A percentile compares a stretch with the other conserved stretches of the same genome.
phyloP scores from a whole-genome alignment of 1,140 invertebrate species.

The Sarcophaga peregrina region DNA sequence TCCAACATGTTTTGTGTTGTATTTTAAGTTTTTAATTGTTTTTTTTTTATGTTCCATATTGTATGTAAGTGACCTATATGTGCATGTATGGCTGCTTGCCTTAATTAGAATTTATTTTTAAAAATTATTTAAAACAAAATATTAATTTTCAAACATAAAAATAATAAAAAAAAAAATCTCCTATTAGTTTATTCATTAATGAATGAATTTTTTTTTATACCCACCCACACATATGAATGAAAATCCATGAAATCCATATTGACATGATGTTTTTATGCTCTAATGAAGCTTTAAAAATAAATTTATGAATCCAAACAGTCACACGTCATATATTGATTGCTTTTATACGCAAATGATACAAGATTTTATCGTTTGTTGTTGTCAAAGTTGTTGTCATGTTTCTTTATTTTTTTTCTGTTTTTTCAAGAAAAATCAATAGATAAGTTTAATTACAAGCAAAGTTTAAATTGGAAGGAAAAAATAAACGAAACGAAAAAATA shows the following conservation, averaged over 20 bases:
- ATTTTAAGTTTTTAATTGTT: not conserved
- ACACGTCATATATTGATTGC: conserved; percentile 31
- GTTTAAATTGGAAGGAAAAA: too few relatives aligned
- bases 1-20: not conserved
- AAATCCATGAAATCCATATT: not conserved
- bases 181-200: too few relatives aligned
- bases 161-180: too few relatives aligned
- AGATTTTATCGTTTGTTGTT: too few relatives aligned
- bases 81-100: not conserved
- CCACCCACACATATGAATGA: not conserved
- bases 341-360: not conserved
- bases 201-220: too few relatives aligned
- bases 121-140: too few relatives aligned
- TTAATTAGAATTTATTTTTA: too few relatives aligned
- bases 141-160: too few relatives aligned
- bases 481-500: too few relatives aligned
- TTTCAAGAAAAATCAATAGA: not conserved
- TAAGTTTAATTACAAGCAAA: not conserved
- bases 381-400: not conserved
- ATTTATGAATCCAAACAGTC: not conserved
- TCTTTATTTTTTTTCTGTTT: not conserved
- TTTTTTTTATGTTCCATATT: not conserved
- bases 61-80: not conserved
- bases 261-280: conserved; percentile 25
- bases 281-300: conserved; percentile 19